Evolutionary conservation across 2,888 invertebrate genomes (phyloP).

Genomic region (Boloria euphrosyne): DNA sequence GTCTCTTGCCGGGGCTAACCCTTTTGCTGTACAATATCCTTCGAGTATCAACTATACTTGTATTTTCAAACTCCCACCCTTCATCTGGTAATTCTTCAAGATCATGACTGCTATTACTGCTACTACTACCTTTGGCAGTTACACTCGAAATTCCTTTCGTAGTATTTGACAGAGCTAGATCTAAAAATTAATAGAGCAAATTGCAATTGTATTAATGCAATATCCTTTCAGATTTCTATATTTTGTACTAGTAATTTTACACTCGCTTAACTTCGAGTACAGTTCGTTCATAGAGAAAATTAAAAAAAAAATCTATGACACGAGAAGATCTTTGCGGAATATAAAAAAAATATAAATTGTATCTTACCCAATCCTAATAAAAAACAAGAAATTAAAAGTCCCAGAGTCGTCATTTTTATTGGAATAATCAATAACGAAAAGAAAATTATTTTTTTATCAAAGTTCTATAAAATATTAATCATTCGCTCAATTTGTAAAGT

Average conservation of each 20-base stretch:
- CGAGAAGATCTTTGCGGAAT: neutral
- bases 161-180: slow-evolving; percentile 34
- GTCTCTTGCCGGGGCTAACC: slow-evolving; percentile 58
- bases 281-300: too few relatives aligned
- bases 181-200: slow-evolving; percentile 22
- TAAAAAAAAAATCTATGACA: too few relatives aligned
- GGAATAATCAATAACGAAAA: slow-evolving; percentile 22
- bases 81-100: slow-evolving; percentile 57
- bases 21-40: slow-evolving; percentile 68
- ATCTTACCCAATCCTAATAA: slow-evolving; percentile 40
- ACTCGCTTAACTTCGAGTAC: too few relatives aligned
- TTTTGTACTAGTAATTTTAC: too few relatives aligned
- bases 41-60: slow-evolving; percentile 61
- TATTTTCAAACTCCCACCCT: slow-evolving; percentile 71
- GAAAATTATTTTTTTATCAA: slow-evolving; percentile 24
- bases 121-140: slow-evolving; percentile 8
- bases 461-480: slow-evolving; percentile 32
- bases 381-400: slow-evolving; percentile 22
- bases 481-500: slow-evolving; percentile 29
- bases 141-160: slow-evolving; percentile 28
- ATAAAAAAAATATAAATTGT: neutral
- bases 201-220: too few relatives aligned
- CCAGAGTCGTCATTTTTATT: slow-evolving; percentile 34
- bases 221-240: too few relatives aligned
- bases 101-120: slow-evolving; percentile 17